Base-by-base conservation (phyloP, 2,797 vertebrate species). In the Apogon hyalosoma region DNA sequence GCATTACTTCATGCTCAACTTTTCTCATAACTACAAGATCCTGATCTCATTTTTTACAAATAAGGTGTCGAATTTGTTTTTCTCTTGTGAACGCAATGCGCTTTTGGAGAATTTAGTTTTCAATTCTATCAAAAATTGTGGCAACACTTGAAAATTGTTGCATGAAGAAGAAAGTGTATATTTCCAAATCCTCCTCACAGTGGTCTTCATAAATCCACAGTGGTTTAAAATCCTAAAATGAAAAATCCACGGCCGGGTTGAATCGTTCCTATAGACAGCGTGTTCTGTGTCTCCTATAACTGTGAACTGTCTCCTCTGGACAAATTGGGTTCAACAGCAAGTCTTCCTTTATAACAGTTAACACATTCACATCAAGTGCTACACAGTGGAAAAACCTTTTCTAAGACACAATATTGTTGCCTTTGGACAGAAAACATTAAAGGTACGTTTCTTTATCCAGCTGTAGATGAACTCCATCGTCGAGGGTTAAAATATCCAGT, bases 321-420 rank as follows among this genome's bases (percentile, higher is more conserved):
- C 50, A 56, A 49, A 62, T 6, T n/a, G 16, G 60, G 55, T 38
- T 38, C 7, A 42, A 54, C 40, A 39, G 42, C 19, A 62, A 51
- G 63, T 86, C 77, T 72, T 80, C 75, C 71, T 58, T 58, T 69
- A 63, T 36, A 24, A 70, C 69, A 47, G 10, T 36, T 49, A 48
- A 57, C 63, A 49, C 28, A 68, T 19, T 63, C 49, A 72, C 59
- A 48, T 50, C 1, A 61, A 69, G 59, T 55, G 14, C 40, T 63
- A 49, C 15, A 33, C 49, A 50, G n/a, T 45, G 53, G 24, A 55
- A 7, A 6, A 7, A 15, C 11, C 16, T 21, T 48, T 40, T 45
- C 4, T 53, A 38, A 12, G 13, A 16, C 15, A 58, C 50, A 13
- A 8, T 16, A 48, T 36, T 10, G 9, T 43, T 41, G 15, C 33